A percentile compares a stretch with the other conserved stretches of the same genome.
phyloP scores from a whole-genome alignment of 2,888 invertebrate species.

The Alentia gelatinosa region DNA sequence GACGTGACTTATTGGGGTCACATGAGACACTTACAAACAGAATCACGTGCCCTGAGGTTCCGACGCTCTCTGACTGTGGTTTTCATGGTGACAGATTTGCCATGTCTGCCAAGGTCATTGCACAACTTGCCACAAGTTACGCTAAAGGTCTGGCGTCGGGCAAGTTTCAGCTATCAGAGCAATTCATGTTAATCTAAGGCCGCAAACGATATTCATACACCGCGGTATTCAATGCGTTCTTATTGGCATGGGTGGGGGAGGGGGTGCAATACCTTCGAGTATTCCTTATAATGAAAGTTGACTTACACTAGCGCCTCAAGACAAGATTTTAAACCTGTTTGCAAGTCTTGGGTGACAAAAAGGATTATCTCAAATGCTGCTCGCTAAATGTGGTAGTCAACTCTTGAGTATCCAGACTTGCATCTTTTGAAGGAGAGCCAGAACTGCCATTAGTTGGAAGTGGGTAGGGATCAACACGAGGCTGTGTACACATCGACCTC shows the following conservation, averaged over 20 bases:
- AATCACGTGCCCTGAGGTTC: conserved; percentile 25
- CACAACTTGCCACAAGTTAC: too few relatives aligned
- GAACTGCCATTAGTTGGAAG: background rate
- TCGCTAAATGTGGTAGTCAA: background rate
- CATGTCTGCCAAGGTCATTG: background rate
- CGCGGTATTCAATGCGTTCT: too few relatives aligned
- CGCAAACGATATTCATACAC: too few relatives aligned
- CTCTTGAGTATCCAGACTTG: background rate
- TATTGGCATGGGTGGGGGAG: too few relatives aligned
- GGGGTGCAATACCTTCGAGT: too few relatives aligned
- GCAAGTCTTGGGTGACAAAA: too few relatives aligned
- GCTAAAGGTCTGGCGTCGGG: too few relatives aligned
- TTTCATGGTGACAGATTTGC: background rate
- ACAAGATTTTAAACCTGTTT: too few relatives aligned
- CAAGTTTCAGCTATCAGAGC: too few relatives aligned
- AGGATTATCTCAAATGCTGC: background rate
- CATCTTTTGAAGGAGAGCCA: background rate
- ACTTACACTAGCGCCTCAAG: too few relatives aligned
- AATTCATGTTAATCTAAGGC: too few relatives aligned
- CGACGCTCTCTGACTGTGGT: background rate
- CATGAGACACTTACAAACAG: background rate
- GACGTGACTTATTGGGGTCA: conserved; percentile 10
- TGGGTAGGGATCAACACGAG: background rate
- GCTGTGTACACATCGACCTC: background rate
- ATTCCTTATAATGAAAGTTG: too few relatives aligned